Evolutionary conservation across 2,797 vertebrate species (phyloP), one percentile per base, ranked within the genome.

Genomic region (Coregonus ussuriensis): DNA sequence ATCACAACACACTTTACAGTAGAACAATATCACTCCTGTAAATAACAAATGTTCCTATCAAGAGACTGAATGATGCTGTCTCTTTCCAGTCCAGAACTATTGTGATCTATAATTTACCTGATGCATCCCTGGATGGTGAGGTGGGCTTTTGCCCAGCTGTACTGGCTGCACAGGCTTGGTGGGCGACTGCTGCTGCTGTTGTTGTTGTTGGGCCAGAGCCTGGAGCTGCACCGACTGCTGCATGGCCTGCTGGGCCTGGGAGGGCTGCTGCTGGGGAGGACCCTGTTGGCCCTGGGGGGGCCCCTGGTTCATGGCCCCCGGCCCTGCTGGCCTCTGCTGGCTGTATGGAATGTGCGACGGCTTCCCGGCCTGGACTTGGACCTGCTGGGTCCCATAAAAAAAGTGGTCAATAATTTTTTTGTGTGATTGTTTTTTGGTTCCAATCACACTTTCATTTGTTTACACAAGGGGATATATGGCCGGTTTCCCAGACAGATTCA

Each of bases 261-360:
- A 47, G 41, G 41, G 41, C 9, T 94, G 92, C 88, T 96, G 91
- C 88, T 94, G 93, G 75, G 90, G 84, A 47, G 41, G 41, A 47
- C 41, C 9, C 41, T 47, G 41, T 85, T 96, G 93, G 91, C 95
- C 88, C 52, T 95, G 95, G 85, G 95, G 94, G 84, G 95, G 95
- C 54, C 95, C 94, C 85, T 95, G 93, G 87, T 84, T 94, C 74
- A 88, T 87, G 5, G 89, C 89, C 93, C 91, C 91, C 94, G 95
- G 92, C 87, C 93, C 91, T 93, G 98, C 98, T 84, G 97, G 97
- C 90, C 98, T 94, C 92, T 99, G 98, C 94, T 99, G 98, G 90
- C 97, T 99, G 89, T 99, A 99, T 89, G 98, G 98, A 95, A 98
- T 98, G 96, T 99, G 98, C 83, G 97, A 98, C 79, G 92, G 97